These are phyloP conservation scores for Drosophila leontia DNA, from an alignment of 1,140 invertebrate genomes.

Conservation along the genomic window DNA sequence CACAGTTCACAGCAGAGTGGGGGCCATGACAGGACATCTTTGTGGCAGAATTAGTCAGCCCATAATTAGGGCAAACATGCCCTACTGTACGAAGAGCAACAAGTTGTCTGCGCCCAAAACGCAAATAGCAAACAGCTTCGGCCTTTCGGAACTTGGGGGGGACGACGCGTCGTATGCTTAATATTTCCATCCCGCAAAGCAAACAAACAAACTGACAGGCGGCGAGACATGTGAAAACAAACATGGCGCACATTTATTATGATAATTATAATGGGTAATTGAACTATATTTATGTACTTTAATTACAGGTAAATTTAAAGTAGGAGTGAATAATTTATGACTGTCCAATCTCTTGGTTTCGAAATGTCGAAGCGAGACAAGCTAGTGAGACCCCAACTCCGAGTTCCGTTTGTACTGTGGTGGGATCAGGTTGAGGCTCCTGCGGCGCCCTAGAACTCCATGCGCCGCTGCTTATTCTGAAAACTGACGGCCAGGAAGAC, in stretches of 20 bases:
- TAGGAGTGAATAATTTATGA: conserved; percentile 43
- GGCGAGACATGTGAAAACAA: conserved; percentile 32
- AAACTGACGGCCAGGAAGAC: conserved; percentile 75
- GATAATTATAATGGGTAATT: conserved; percentile 45
- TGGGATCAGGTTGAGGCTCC: conserved; percentile 5
- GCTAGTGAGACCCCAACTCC: conserved; percentile 20
- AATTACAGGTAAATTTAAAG: conserved; percentile 40
- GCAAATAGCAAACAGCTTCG: background rate
- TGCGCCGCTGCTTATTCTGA: conserved; percentile 78
- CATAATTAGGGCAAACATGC: conserved; percentile 6
- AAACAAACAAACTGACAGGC: conserved; percentile 28
- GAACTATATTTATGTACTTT: conserved; percentile 39
- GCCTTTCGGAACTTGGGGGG: conserved; percentile 5
- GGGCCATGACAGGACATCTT: conserved; percentile 12
- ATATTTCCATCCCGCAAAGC: conserved; percentile 17
- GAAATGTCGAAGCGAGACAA: conserved; percentile 48
- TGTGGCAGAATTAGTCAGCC: background rate
- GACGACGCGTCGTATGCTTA: conserved; percentile 39
- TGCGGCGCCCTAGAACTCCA: conserved; percentile 71
- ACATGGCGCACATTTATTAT: conserved; percentile 43
- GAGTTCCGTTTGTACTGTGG: conserved; percentile 57
- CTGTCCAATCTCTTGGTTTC: conserved; percentile 33
- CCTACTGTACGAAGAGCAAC: conserved; percentile 47
- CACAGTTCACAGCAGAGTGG: background rate
- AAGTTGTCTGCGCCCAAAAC: conserved; percentile 49